Conservation (phyloP, 2,113 vertebrate genomes). For the Tychaedon coryphoeus region DNA sequence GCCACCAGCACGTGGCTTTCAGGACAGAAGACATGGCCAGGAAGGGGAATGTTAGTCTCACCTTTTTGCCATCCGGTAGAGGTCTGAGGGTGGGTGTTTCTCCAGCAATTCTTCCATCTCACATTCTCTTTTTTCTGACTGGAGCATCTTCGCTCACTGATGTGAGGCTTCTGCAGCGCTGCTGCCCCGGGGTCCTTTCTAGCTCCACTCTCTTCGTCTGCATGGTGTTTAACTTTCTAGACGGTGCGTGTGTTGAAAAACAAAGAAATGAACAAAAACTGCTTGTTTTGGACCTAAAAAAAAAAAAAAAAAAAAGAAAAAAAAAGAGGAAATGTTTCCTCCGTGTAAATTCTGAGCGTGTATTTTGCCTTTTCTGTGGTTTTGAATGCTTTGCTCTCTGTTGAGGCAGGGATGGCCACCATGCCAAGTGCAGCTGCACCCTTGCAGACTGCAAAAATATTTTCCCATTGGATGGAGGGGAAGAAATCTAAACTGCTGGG, state of each 20-base stretch:
- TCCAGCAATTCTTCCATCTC: not conserved
- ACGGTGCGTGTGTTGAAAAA: conserved; percentile 73
- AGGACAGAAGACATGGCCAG: not conserved
- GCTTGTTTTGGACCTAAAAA: conserved; percentile 63
- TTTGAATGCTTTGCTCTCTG: conserved; percentile 63
- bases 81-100: not conserved
- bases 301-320: not conserved
- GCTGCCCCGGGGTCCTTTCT: conserved; percentile 49
- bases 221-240: conserved; percentile 77
- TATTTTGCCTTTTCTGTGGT: conserved; percentile 72
- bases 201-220: conserved; percentile 75
- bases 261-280: conserved; percentile 37
- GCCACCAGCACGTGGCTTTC: not conserved
- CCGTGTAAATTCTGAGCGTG: conserved; percentile 71
- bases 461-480: conserved; percentile 65
- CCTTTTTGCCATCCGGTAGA: not conserved
- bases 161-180: conserved; percentile 34
- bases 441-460: conserved; percentile 62
- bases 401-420: conserved; percentile 38
- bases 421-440: conserved; percentile 31
- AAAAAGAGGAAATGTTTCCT: conserved; percentile 61
- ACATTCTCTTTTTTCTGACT: not conserved
- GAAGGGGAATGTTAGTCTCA: not conserved
- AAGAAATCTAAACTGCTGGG: conserved; percentile 39
- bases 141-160: conserved; percentile 39